A percentile compares a stretch with the other conserved stretches of the same genome.
These are phyloP conservation scores for Odontothrips loti DNA, from an alignment of 2,888 invertebrate genomes.

Conservation along the genomic window DNA sequence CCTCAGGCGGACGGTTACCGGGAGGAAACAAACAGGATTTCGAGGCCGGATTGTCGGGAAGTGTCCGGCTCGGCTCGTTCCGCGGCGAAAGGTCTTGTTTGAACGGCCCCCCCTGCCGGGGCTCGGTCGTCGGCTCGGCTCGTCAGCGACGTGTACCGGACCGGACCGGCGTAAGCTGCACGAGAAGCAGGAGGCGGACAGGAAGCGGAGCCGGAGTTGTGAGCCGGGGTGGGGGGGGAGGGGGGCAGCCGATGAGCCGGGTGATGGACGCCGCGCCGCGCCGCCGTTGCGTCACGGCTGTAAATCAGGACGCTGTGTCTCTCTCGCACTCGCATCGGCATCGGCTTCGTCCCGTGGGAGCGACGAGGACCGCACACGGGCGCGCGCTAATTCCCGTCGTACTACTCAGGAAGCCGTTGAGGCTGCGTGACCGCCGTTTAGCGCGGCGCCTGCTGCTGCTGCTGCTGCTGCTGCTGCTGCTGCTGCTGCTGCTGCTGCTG, in stretches of 20 bases:
- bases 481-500: too few species aligned
- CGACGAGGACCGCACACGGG: neutral
- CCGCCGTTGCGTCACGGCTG: constrained; percentile 1
- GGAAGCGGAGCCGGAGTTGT: neutral
- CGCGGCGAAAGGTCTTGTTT: neutral
- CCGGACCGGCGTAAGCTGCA: neutral
- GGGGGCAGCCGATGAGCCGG: neutral
- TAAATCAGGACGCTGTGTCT: constrained; percentile 7
- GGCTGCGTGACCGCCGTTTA: neutral
- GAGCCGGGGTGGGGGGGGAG: too few species aligned
- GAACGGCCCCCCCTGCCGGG: neutral
- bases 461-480: too few species aligned
- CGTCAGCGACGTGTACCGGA: neutral
- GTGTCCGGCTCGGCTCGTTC: neutral
- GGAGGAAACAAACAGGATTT: too few species aligned
- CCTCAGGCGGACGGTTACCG: too few species aligned
- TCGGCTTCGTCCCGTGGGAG: too few species aligned
- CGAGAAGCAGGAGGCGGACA: neutral
- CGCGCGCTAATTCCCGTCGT: constrained; percentile 13
- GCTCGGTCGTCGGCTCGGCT: neutral
- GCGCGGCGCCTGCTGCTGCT: neutral
- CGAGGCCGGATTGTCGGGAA: too few species aligned
- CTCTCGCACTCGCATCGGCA: neutral
- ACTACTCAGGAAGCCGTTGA: neutral
- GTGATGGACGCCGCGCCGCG: neutral